Evolutionary conservation across 2,888 invertebrate species (phyloP).

Genomic region (Hydropsyche betteni): DNA sequence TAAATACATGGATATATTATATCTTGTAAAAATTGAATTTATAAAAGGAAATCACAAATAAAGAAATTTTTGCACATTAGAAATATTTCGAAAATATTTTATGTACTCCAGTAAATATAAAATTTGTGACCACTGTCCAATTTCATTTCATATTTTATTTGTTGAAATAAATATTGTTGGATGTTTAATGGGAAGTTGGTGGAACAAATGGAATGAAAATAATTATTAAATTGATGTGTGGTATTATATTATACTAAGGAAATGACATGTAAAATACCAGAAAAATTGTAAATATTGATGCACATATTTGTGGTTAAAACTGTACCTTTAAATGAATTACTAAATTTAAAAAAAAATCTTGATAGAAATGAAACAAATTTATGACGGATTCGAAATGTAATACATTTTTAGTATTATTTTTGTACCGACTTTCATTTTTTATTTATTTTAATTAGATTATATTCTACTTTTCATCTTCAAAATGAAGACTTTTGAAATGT

Average conservation of each 20-base stretch:
- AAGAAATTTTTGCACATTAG: constrained; percentile 44
- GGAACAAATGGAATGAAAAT: constrained; percentile 25
- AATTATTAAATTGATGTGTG: constrained; percentile 30
- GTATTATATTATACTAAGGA: constrained; percentile 44
- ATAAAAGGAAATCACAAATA: constrained; percentile 47
- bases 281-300: constrained; percentile 50
- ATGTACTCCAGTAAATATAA: constrained; percentile 25
- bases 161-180: not conserved
- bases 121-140: constrained; percentile 16
- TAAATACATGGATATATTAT: constrained; percentile 22
- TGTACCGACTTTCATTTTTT: constrained; percentile 45
- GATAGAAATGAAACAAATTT: constrained; percentile 31
- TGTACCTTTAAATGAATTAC: constrained; percentile 48
- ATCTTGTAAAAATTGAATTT: constrained; percentile 36
- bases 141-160: constrained; percentile 27
- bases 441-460: not conserved
- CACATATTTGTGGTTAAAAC: constrained; percentile 51
- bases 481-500: constrained; percentile 27
- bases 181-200: constrained; percentile 13
- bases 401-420: constrained; percentile 50
- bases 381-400: constrained; percentile 45
- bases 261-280: constrained; percentile 48
- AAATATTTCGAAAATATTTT: constrained; percentile 44
- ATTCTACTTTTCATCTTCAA: constrained; percentile 25
- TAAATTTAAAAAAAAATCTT: constrained; percentile 36